Base-by-base conservation (phyloP, 2,113 vertebrate genomes). In the Erinaceus europaeus region DNA sequence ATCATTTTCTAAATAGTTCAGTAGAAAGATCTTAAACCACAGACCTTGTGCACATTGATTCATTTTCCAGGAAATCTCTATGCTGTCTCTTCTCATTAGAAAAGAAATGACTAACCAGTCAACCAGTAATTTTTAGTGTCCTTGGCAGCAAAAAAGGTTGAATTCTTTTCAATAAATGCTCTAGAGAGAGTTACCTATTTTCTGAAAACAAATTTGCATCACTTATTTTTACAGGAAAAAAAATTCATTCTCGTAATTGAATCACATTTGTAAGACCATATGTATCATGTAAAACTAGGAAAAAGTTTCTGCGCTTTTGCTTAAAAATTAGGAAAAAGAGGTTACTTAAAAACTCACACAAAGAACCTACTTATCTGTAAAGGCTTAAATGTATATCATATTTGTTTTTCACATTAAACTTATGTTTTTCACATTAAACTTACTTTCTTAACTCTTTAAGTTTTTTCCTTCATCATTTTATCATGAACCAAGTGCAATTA, bases 21-120 rank as follows among this genome's bases (percentile, higher is more conserved):
- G 27, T 55, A 92, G 42, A 81, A 81, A 83, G 21, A 86, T 71
- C 90, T 86, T 52, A 92, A 89, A 78, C 18, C 29, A 42, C 29
- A 55, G 23, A 59, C 25, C 5, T 20, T 27, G 44, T 61, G 79
- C 64, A 85, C 38, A 36, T 32, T 71, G 65, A 68, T 89, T 93
- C 27, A 46, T 89, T 90, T 90, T 72, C 67, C 46, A 74, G 14
- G 48, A 92, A 93, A 50, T 89, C 59, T 89, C 64, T 57, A 21
- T 32, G 6, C 74, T 86, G 34, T 86, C 84, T 84, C 36, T 86
- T 93, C 91, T 92, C 59, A 71, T 90, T 90, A 89, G 53, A 81
- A 92, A 90, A 86, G 6, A 80, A 94, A 90, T 55, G 29, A 91
- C 52, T 84, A 71, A 34, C 64, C 42, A 46, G 50, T 82, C 53